A percentile compares a stretch with the other conserved stretches of the same genome.
phyloP scores from a whole-genome alignment of 2,888 invertebrate species.

The Hemaris fuciformis region DNA sequence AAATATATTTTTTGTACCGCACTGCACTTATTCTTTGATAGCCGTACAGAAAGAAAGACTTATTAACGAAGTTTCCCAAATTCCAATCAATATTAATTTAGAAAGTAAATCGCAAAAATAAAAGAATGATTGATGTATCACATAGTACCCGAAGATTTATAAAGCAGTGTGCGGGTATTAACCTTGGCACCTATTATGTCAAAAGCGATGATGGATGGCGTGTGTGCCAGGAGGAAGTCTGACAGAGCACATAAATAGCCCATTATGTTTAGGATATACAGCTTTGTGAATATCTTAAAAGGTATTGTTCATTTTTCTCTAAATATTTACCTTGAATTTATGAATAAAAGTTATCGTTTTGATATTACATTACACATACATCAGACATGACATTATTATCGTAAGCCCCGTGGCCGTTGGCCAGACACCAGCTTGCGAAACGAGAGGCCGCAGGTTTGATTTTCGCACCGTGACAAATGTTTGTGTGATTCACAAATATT shows the following conservation, averaged over 20 bases:
- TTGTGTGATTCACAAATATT: too few relatives aligned
- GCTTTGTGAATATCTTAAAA: not conserved
- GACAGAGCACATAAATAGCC: constrained; percentile 17
- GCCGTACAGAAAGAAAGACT: too few relatives aligned
- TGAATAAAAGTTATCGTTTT: too few relatives aligned
- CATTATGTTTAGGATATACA: constrained; percentile 12
- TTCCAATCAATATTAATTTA: constrained; percentile 3
- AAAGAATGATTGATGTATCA: constrained; percentile 31
- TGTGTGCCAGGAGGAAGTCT: constrained; percentile 2
- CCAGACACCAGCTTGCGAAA: too few relatives aligned
- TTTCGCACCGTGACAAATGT: too few relatives aligned
- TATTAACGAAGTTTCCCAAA: too few relatives aligned
- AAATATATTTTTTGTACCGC: too few relatives aligned
- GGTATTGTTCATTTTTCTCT: not conserved
- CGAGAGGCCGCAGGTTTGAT: too few relatives aligned
- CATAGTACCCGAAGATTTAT: constrained; percentile 25
- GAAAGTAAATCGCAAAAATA: not conserved
- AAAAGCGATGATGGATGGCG: constrained; percentile 49
- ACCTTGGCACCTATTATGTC: constrained; percentile 58
- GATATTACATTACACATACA: too few relatives aligned
- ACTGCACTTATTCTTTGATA: too few relatives aligned
- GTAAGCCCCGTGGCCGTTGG: too few relatives aligned
- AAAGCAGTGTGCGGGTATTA: constrained; percentile 36
- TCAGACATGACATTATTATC: too few relatives aligned
- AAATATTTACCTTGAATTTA: not conserved